Evolutionary conservation across 2,888 invertebrate species (phyloP), one percentile per base, ranked within the genome.

Genomic region (Acleris cristana): DNA sequence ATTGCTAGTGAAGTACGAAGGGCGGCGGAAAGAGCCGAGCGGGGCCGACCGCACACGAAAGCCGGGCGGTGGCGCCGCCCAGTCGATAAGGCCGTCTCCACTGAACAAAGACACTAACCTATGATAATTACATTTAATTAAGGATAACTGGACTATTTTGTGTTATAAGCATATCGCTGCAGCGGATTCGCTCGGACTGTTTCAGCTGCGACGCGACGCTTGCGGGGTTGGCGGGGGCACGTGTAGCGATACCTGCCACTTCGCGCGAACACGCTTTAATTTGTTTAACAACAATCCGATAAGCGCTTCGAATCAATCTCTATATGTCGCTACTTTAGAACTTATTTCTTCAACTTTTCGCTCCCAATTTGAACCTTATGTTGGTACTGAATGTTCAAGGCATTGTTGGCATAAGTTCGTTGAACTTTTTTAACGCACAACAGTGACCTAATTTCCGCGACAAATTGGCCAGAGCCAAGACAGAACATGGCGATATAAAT

Each of bases 61-160:
- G 75, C 77, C 83, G 82, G 82, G 83, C 87, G 83, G 85, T 85
- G 90, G 90, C 88, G 89, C 92, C 92, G 92, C 93, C 92, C 90
- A 93, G 93, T 93, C 93, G 92, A 93, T 93, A 93, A 89, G 92
- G 89, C 89, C 85, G 88, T 89, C 90, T 91, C 90, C 84, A 87
- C 88, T 82, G 89, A 90, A 92, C 92, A 92, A 92, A 92, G 91
- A 90, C 90, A 89, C 88, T 89, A 89, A 88, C 89, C 90, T 88
- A 90, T 91, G 90, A 91, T 92, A 91, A 91, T 92, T 92, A 92
- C 88, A 88, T 89, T 89, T 90, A 90, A 90, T 90, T 90, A 90
- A 86, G 84, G 86, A 85, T 89, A 88, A 88, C 88, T 83, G 79
- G 82, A 85, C 85, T 88, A 85, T 87, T 88, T 87, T 83, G 84